A percentile compares a stretch with the other conserved stretches of the same genome.
phyloP scores from a whole-genome alignment of 2,113 vertebrate species.

The Aramus guarauna region DNA sequence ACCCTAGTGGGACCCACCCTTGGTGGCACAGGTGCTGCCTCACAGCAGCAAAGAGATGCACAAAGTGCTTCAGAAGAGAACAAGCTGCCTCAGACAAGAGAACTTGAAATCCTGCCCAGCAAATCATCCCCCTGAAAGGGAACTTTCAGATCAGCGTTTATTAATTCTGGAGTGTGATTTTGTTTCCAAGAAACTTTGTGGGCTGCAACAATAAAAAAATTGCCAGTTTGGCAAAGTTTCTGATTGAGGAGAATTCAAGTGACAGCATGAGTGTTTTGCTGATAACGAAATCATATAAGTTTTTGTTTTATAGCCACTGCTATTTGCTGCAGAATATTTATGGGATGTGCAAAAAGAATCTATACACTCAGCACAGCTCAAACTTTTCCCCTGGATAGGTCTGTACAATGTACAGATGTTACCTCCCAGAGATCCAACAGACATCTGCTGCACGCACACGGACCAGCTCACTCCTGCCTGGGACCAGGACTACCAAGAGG shows the following conservation, averaged over 20 bases:
- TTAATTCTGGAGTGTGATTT: constrained; percentile 31
- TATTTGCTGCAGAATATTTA: constrained; percentile 10
- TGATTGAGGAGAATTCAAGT: constrained; percentile 27
- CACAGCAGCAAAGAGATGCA: neutral
- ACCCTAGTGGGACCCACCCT: neutral
- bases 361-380: neutral
- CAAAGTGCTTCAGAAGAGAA: neutral
- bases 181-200: constrained; percentile 41
- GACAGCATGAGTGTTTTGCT: neutral
- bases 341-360: neutral
- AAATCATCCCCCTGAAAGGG: neutral
- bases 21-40: neutral
- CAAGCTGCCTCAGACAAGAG: neutral
- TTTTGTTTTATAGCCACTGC: neutral
- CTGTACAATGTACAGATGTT: neutral
- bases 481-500: neutral
- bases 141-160: constrained; percentile 26
- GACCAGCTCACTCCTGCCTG: neutral
- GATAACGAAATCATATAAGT: neutral
- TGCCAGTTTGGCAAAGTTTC: constrained; percentile 32
- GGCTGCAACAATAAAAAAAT: constrained; percentile 17
- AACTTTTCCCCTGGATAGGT: neutral
- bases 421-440: neutral
- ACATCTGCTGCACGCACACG: neutral
- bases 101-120: constrained; percentile 38